Evolutionary conservation across 2,888 invertebrate genomes (phyloP), one percentile per base, ranked within the genome.

Genomic region (Leptarthrus brevirostris): DNA sequence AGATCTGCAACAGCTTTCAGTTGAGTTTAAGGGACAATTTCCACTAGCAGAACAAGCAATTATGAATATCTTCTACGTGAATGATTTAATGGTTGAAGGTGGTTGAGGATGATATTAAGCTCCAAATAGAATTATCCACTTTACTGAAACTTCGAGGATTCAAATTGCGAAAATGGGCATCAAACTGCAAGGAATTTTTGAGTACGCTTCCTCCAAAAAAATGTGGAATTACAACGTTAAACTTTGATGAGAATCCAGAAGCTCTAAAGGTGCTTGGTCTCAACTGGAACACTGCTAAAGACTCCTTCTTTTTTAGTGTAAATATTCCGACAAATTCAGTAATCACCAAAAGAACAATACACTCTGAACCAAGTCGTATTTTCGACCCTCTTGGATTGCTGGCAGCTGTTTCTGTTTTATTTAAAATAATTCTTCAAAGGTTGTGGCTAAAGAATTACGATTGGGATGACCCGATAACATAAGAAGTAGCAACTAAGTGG

Each of bases 311-410:
- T 24, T 64, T 64, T 12, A 44, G 44, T 1, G 22, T 64, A 10
- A 22, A 64, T 8, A 4, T 64, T 2, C 80, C 53, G 66, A 79
- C 3, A 78, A 14, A 40, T 40, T 26, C 12, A 20, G 2, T 10
- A 6, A 26, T 72, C 6, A 78, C 78, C 18, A 79, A 78, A 74
- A 78, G 79, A n/a, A 52, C 12, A 3, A 78, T 79, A 3, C 44
- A 78, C 14, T 79, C 79, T 10, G 40, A 20, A 18, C 64, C 53
- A 12, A 12, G 12, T 1, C 18, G 53, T 72, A 76, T 79, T 14
- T 44, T 44, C 16, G 44, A 44, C 12, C 44, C 44, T 12, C 1
- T 44, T 4, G 44, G 44, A 14, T 6, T 79, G 54, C 44, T 77
- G 78, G 34, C 52, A 8, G 54, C 74, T 34, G 4, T 36, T 20